phyloP scores from a whole-genome alignment of 2,888 invertebrate genomes.

The Dorcus hopei region DNA sequence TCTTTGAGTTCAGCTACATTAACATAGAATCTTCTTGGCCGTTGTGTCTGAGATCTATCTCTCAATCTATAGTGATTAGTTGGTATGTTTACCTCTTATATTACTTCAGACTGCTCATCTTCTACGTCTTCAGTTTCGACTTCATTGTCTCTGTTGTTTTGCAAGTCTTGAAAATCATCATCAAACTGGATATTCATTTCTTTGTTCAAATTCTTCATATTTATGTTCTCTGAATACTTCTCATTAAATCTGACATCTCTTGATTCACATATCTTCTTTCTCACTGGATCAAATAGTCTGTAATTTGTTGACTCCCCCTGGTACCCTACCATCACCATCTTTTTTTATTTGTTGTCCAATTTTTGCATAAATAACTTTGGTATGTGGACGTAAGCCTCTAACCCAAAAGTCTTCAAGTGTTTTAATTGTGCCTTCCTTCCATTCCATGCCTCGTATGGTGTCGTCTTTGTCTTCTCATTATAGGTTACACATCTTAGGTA shows the following conservation, averaged over 20 bases:
- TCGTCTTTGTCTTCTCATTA: background rate
- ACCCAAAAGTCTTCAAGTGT: slow-evolving; percentile 12
- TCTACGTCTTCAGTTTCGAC: background rate
- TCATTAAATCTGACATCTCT: too few relatives aligned
- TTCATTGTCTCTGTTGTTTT: too few relatives aligned
- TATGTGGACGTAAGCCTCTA: slow-evolving; percentile 7
- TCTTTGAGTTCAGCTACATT: background rate
- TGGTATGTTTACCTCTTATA: background rate
- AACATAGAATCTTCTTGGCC: background rate
- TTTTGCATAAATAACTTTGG: slow-evolving; percentile 13
- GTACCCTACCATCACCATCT: too few relatives aligned
- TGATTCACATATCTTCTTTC: background rate
- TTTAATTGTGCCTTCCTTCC: slow-evolving; percentile 6
- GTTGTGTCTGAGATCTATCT: background rate
- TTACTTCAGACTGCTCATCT: background rate
- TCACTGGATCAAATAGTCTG: slow-evolving; percentile 8
- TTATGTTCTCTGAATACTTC: too few relatives aligned
- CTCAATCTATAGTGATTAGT: background rate
- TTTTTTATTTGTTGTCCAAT: slow-evolving; percentile 11
- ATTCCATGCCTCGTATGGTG: slow-evolving; percentile 15
- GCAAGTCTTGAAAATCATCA: too few relatives aligned
- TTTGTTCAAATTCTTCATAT: too few relatives aligned
- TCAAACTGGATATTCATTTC: too few relatives aligned
- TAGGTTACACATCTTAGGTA: background rate
- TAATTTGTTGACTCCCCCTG: slow-evolving; percentile 6